Base-by-base conservation (phyloP, 2,888 invertebrate species). In the Gastracanthus pulcherrimus region DNA sequence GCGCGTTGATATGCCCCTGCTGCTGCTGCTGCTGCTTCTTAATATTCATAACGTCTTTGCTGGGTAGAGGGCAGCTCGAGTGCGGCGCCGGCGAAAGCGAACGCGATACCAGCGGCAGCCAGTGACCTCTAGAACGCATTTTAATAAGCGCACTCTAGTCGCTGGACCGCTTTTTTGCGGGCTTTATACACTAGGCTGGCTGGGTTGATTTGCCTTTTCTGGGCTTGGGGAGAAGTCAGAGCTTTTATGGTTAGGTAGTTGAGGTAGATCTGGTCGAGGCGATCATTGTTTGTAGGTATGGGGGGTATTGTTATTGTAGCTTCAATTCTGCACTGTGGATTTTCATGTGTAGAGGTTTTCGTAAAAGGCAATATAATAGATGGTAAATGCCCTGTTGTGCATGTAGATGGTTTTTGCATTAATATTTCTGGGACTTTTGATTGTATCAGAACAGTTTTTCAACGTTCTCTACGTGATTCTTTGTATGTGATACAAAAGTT, bases 11-110 rank as follows among this genome's bases (percentile, higher is more conserved):
- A 38, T 38, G 38, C 55, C 29, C 23, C 55, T 19, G 71, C 58
- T 26, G 45, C 64, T 34, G 26, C 77, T 48, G 13, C 69, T 19
- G 67, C 67, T 41, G 66, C 38, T 83, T 82, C 85, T 89, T 88
- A 87, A 87, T 88, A 89, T 89, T 88, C 87, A 89, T 87, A 86
- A 87, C 85, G 86, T 88, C 84, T 86, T 85, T 77, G 83, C 51
- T 34, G n/a, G n/a, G n/a, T n/a, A 26, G 48, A 72, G 81, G 69
- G 79, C 34, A 55, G 36, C 62, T 51, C 64, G 78, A 82, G 75
- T 84, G 84, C 83, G n/a, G n/a, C n/a, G n/a, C n/a, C 82, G 70
- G 51, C 51, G 48, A 72, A 66, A 66, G 66, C 45, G 5, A 41
- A 45, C 77, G 69, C 83, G 74, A 82, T 80, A 69, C 69, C 76